These are phyloP conservation scores for Schizotus pectinicornis DNA, from an alignment of 2,888 invertebrate species.

Conservation along the genomic window DNA sequence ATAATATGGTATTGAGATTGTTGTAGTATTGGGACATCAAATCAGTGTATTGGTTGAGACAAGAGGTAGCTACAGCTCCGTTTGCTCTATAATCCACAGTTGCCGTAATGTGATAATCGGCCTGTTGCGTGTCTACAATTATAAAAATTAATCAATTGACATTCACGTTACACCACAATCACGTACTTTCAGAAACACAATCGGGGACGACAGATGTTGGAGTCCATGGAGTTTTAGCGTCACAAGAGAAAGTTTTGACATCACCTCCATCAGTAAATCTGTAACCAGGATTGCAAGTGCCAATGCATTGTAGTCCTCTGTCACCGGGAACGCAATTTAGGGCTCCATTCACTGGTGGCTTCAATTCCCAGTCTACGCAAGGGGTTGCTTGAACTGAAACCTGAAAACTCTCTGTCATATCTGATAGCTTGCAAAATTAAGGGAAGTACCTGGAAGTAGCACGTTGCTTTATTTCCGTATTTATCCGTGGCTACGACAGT, in stretches of 20 bases:
- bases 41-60: constrained; percentile 85
- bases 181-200: constrained; percentile 88
- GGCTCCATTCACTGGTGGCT: constrained; percentile 86
- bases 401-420: constrained; percentile 50
- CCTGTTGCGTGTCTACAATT: constrained; percentile 83
- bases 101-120: constrained; percentile 90
- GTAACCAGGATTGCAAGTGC: constrained; percentile 87
- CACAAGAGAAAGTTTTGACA: constrained; percentile 85
- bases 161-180: neutral
- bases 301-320: constrained; percentile 84
- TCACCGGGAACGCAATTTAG: constrained; percentile 86
- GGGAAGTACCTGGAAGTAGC: constrained; percentile 82
- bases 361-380: constrained; percentile 94
- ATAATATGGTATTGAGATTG: constrained; percentile 80
- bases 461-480: constrained; percentile 86
- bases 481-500: constrained; percentile 88
- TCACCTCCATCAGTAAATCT: constrained; percentile 91
- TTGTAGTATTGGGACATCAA: constrained; percentile 80
- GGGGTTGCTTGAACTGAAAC: constrained; percentile 91
- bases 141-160: constrained; percentile 1
- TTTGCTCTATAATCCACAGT: constrained; percentile 87
- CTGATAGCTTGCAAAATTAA: neutral
- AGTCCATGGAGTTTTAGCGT: constrained; percentile 80
- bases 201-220: constrained; percentile 92
- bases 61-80: constrained; percentile 85